These are phyloP conservation scores for Pseudomyrmex gracilis DNA, from an alignment of 1,140 invertebrate species.

Conservation along the genomic window DNA sequence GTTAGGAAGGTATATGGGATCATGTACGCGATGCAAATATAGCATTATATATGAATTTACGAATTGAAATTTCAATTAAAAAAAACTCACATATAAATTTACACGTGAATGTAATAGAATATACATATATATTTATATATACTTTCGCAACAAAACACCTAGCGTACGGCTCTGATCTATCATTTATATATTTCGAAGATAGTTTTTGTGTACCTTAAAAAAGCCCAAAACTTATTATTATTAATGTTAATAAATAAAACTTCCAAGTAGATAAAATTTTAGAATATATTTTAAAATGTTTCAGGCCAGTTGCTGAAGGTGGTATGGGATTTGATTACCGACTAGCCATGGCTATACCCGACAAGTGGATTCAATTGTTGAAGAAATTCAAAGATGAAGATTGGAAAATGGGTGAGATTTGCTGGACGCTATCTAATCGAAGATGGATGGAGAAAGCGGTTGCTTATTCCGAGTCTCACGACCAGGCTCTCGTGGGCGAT, in stretches of 20 bases:
- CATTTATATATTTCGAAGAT: no score
- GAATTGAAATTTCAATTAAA: no score
- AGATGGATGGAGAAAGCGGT: conserved; percentile 98
- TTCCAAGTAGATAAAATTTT: conserved; percentile 11
- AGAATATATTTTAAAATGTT: conserved; percentile 19
- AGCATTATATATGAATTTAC: no score
- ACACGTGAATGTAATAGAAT: no score
- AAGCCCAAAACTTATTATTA: no score
- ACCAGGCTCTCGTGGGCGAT: conserved; percentile 98
- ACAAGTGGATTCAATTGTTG: conserved; percentile 99
- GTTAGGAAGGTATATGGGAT: no score
- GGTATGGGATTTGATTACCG: conserved; percentile 99
- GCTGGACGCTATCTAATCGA: conserved; percentile 97
- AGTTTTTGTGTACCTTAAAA: no score
- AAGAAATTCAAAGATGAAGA: conserved; percentile 95
- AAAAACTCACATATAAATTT: no score
- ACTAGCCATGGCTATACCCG: conserved; percentile 99
- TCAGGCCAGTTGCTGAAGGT: conserved; percentile 93
- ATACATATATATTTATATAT: no score
- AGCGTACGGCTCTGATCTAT: no score
- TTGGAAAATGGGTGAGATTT: conserved; percentile 97
- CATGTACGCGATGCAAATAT: no score
- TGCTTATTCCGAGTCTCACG: conserved; percentile 99
- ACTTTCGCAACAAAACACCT: no score
- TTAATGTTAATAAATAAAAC: background rate